Conservation (phyloP, 2,797 vertebrate genomes). For the Tympanoctomys barrerae region DNA sequence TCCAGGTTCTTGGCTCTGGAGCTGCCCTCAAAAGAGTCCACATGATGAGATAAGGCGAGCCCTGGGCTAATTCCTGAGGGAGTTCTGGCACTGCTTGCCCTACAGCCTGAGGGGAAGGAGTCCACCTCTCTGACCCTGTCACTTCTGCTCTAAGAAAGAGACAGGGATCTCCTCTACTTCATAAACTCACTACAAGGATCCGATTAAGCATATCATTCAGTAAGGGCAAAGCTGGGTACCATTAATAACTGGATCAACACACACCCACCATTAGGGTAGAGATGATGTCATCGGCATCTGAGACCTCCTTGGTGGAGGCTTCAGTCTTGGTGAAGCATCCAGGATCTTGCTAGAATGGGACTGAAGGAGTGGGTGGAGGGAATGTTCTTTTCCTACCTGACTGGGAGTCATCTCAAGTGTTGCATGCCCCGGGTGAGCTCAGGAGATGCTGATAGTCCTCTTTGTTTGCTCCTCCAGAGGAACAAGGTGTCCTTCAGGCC, state of each 20-base stretch:
- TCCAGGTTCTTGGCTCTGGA: neutral
- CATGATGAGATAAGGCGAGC: neutral
- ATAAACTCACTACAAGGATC: neutral
- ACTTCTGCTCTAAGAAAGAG: neutral
- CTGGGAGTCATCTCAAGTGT: neutral
- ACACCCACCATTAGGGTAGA: neutral
- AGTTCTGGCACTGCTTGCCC: neutral
- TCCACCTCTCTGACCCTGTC: conserved; percentile 24
- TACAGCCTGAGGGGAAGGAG: neutral
- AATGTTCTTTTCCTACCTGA: neutral
- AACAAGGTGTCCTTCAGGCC: conserved; percentile 18
- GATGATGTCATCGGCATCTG: neutral
- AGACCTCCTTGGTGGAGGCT: neutral
- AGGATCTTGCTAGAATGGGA: neutral
- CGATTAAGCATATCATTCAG: neutral
- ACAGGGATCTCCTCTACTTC: neutral
- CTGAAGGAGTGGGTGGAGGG: neutral
- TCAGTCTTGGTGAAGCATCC: neutral
- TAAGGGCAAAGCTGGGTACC: neutral
- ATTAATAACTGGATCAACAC: neutral
- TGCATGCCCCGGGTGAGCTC: neutral
- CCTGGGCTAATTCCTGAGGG: neutral
- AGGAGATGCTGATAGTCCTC: neutral
- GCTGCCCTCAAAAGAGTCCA: neutral
- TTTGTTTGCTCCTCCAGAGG: neutral